Percentiles rank a stretch among this genome's conserved stretches.
Conservation (phyloP, 2,113 vertebrate genomes). For the Hystrix cristata region DNA sequence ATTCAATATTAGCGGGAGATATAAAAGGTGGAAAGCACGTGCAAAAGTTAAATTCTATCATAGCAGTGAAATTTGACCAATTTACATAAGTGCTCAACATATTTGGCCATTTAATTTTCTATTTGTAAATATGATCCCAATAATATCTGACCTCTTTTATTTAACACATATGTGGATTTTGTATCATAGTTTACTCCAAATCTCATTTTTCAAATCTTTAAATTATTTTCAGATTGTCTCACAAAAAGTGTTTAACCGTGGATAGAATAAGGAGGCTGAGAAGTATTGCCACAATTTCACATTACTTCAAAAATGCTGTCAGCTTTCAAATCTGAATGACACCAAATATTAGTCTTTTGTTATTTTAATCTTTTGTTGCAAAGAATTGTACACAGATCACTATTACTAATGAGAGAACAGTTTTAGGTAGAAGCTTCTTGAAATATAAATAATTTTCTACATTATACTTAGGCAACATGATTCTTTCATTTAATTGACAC, state of each 20-base stretch:
- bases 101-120: background rate
- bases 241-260: background rate
- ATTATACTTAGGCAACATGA: background rate
- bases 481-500: background rate
- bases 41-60: background rate
- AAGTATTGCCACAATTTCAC: background rate
- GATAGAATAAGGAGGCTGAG: background rate
- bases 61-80: background rate
- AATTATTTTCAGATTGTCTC: background rate
- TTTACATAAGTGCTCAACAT: background rate
- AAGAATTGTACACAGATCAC: background rate
- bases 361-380: background rate
- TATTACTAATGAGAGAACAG: background rate
- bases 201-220: conserved; percentile 3
- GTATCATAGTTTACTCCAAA: background rate
- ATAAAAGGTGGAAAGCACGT: background rate
- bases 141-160: background rate
- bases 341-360: background rate
- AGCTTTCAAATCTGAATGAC: background rate
- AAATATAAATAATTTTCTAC: background rate
- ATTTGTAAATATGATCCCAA: background rate
- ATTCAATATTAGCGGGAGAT: background rate
- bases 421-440: background rate
- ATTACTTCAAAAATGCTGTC: background rate
- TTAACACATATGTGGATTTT: background rate